Evolutionary conservation across 2,888 invertebrate genomes (phyloP), one percentile per base, ranked within the genome.

Genomic region (Dysmachus trigonus): DNA sequence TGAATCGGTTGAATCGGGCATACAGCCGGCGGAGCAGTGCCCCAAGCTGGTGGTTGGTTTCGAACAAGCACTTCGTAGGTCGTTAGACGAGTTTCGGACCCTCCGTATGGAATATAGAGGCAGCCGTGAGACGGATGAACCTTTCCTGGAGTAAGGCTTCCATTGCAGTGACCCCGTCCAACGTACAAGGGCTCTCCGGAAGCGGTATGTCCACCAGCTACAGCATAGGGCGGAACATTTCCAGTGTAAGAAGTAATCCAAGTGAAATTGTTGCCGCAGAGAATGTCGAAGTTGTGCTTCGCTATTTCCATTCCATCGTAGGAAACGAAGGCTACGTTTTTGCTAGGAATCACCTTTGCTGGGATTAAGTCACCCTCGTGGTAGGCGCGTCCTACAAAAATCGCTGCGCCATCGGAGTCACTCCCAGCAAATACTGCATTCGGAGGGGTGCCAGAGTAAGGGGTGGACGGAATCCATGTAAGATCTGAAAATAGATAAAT

Each of bases 51-150:
- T 1, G 62, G 62, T 90, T 2, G 88, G 87, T 62, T 86, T 38
- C 89, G 87, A 85, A 91, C 89, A 84, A 97, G 94, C 89, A 97
- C 93, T 93, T 97, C 97, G 90, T 95, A 97, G 83, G 96, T 95
- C 15, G 94, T 94, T 93, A 95, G 96, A 76, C 95, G 94, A 86
- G 97, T 91, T 91, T 97, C 97, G 89, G 95, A 94, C 62, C 97
- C 97, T 0, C 93, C 96, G 90, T 95, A 97, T n/a, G 97, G 94
- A 92, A 97, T 96, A 94, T 97, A 97, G 91, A 96, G 95, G 85
- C 95, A 95, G 33, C 94, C 95, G 90, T 97, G 97, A 10, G 96
- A 96, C 51, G 95, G 95, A 89, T 97, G 97, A 1, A 97, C 95
- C 92, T 97, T 97, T 90, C 97, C 97, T 31, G 95, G 94, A 33